Base-by-base conservation (phyloP, 2,113 vertebrate species). In the Scalopus aquaticus region DNA sequence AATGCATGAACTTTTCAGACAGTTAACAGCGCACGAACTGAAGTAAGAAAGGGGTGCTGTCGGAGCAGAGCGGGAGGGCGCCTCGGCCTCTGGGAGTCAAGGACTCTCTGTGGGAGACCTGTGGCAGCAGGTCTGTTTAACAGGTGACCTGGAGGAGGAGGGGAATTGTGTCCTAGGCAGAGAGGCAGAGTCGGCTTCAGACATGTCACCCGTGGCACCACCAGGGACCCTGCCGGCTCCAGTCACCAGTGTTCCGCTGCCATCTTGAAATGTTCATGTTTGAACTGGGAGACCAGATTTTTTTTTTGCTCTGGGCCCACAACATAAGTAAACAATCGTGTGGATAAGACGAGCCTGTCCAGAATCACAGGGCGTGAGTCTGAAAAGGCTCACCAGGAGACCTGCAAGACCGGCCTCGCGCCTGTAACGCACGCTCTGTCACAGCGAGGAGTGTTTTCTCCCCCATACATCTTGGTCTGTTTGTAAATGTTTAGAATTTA, bases 401-500 rank as follows among this genome's bases (percentile, higher is more conserved):
- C 22, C 26, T 11, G 32, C n/a, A 9, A 9, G 28, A 7, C 6
- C 22, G 8, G 4, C 3, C 60, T n/a, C 32, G 20, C 42, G 19
- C 58, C 62, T 28, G 20, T 24, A 6, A 58, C 30, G 51, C n/a
- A 76, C 58, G 24, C 67, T 79, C 4, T 22, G 11, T 35, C 46
- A 46, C 62, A 35, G 65, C 10, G 5, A 69, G 0, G 92, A 20
- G 32, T 10, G 12, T 35, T 62, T 60, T 73, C 32, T 58, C 35
- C 49, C 26, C 44, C 8, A 0, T 16, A 39, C 39, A 62, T 90
- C 67, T 56, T 84, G 83, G 74, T 86, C 84, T 93, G 46, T 79
- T 95, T 90, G 91, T 65, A 86, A 72, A 73, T 62, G 84, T 80
- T 84, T 86, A 62, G 30, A 56, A 28, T 76, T 90, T 76, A 49